Evolutionary conservation across 2,888 invertebrate species (phyloP).

Genomic region (Leuctra nigra): DNA sequence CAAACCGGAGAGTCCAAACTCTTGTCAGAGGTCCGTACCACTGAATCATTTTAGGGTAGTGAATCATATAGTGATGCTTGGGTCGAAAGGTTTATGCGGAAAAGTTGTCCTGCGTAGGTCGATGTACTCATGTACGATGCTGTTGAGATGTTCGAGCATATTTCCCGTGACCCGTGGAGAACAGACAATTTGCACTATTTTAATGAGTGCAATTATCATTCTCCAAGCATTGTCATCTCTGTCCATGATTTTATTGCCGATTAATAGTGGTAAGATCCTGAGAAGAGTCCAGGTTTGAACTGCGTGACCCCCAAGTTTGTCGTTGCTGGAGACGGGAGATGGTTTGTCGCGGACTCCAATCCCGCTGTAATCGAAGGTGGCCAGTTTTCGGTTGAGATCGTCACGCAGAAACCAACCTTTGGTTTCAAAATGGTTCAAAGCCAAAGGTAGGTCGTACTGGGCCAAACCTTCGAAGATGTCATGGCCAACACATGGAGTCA

Average conservation of each 20-base stretch:
- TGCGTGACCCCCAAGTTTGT: constrained; percentile 5
- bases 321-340: background rate
- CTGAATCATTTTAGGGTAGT: constrained; percentile 22
- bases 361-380: background rate
- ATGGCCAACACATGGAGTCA: constrained; percentile 16
- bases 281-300: constrained; percentile 12
- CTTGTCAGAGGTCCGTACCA: constrained; percentile 19
- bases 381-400: background rate
- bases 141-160: background rate
- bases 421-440: background rate
- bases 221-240: background rate
- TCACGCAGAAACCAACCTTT: background rate
- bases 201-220: background rate
- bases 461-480: constrained; percentile 18
- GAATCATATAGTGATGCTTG: constrained; percentile 26
- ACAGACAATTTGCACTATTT: constrained; percentile 1
- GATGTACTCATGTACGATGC: background rate
- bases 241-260: background rate
- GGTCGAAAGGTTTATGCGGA: constrained; percentile 9
- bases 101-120: background rate
- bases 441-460: constrained; percentile 6
- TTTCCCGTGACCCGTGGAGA: background rate
- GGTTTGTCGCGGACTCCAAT: background rate
- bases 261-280: background rate
- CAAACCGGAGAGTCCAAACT: constrained; percentile 23